Percentiles rank a stretch among this genome's conserved stretches.
phyloP scores from a whole-genome alignment of 2,113 vertebrate genomes.

The Muntiacus reevesi region DNA sequence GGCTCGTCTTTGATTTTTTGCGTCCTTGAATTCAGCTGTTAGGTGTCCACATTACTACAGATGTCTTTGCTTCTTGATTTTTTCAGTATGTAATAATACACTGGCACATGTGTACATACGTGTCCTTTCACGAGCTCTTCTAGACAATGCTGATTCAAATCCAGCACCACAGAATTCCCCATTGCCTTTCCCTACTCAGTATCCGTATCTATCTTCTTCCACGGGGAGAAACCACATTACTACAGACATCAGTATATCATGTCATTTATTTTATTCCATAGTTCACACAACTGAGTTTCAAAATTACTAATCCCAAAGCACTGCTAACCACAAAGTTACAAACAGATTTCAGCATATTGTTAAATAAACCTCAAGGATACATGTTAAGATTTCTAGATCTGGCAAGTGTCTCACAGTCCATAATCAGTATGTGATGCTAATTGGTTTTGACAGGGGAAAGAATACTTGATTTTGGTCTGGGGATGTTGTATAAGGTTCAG shows the following conservation, averaged over 20 bases:
- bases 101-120: accelerated
- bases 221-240: background rate
- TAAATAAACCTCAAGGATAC: background rate
- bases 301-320: background rate
- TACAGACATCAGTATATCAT: background rate
- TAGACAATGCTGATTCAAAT: background rate
- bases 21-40: background rate
- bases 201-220: background rate
- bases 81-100: background rate
- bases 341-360: background rate
- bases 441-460: background rate
- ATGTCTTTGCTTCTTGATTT: background rate
- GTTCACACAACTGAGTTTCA: background rate
- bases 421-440: background rate
- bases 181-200: background rate
- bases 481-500: background rate
- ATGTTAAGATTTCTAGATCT: background rate
- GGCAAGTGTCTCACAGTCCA: background rate
- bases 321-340: background rate
- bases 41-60: accelerated
- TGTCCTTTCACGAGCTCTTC: background rate
- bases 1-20: background rate
- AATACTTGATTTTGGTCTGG: background rate
- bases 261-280: background rate
- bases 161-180: background rate